phyloP scores from a whole-genome alignment of 2,113 vertebrate species.

The Larimichthys crocea region DNA sequence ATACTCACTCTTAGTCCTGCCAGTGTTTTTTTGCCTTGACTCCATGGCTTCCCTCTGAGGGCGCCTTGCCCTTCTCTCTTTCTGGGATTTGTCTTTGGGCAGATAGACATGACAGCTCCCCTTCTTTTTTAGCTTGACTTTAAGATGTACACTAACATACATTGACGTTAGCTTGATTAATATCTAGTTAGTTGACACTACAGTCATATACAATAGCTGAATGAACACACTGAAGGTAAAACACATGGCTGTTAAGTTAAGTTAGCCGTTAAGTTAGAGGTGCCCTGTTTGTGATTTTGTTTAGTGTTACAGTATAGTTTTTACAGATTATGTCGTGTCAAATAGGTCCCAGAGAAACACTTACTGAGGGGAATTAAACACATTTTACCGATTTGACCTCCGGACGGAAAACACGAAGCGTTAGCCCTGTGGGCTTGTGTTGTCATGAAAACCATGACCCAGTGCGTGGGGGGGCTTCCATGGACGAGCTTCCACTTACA shows the following conservation, averaged over 20 bases:
- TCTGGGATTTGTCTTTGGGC: slow-evolving; percentile 80
- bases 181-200: not conserved
- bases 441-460: slow-evolving; percentile 54
- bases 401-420: not conserved
- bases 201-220: not conserved
- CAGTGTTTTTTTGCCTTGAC: slow-evolving; percentile 73
- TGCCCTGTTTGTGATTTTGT: not conserved
- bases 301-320: too few relatives aligned
- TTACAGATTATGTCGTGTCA: not conserved
- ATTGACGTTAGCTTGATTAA: not conserved
- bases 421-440: slow-evolving; percentile 31
- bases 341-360: not conserved
- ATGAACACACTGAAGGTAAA: not conserved
- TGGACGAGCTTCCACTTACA: not conserved
- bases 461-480: slow-evolving; percentile 1
- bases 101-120: slow-evolving; percentile 77
- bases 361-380: not conserved
- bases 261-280: not conserved
- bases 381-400: slow-evolving; percentile 41
- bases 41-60: slow-evolving; percentile 80
- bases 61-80: slow-evolving; percentile 83
- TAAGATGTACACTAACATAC: not conserved
- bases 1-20: slow-evolving; percentile 85
- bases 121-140: not conserved
- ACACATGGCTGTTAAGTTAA: not conserved